These are phyloP conservation scores for Phyllotreta striolata DNA, from an alignment of 2,888 invertebrate genomes.

Conservation along the genomic window DNA sequence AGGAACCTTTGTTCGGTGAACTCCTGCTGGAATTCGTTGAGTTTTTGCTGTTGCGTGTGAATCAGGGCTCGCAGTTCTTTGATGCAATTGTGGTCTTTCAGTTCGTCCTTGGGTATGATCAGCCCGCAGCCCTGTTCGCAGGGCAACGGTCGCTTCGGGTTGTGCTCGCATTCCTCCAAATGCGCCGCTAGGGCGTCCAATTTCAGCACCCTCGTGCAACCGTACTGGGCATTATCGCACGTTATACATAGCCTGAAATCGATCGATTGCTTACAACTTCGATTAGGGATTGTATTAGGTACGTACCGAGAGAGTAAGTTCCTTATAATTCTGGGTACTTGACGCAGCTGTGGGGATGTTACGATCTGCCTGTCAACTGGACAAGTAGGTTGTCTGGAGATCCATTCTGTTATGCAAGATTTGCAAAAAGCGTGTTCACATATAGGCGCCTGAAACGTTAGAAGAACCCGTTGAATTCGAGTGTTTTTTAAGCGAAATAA, in stretches of 20 bases:
- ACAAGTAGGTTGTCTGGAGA: conserved; percentile 91
- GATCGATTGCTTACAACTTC: not conserved
- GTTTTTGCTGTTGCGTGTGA: conserved; percentile 85
- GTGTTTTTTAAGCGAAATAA: conserved; percentile 6
- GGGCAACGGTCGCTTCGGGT: conserved; percentile 91
- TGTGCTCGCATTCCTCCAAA: conserved; percentile 90
- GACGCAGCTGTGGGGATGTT: conserved; percentile 86
- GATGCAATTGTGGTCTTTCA: conserved; percentile 94
- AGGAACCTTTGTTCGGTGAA: conserved; percentile 85
- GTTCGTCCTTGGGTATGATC: conserved; percentile 93
- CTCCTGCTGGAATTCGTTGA: conserved; percentile 87
- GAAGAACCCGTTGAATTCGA: not conserved
- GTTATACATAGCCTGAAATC: conserved; percentile 78
- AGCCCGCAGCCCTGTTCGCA: conserved; percentile 95
- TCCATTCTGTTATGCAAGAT: conserved; percentile 94
- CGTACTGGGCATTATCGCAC: conserved; percentile 90
- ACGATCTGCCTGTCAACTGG: conserved; percentile 93
- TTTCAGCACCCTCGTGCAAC: conserved; percentile 85
- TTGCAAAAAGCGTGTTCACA: conserved; percentile 98
- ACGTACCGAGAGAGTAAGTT: conserved; percentile 84
- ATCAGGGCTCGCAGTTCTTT: conserved; percentile 85
- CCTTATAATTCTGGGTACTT: conserved; percentile 91
- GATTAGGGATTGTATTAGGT: not conserved
- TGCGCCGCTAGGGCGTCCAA: conserved; percentile 86
- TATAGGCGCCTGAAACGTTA: conserved; percentile 78